A percentile compares a stretch with the other conserved stretches of the same genome.
Evolutionary conservation across 2,888 invertebrate species (phyloP).

Genomic region (Drosophila cognata): DNA sequence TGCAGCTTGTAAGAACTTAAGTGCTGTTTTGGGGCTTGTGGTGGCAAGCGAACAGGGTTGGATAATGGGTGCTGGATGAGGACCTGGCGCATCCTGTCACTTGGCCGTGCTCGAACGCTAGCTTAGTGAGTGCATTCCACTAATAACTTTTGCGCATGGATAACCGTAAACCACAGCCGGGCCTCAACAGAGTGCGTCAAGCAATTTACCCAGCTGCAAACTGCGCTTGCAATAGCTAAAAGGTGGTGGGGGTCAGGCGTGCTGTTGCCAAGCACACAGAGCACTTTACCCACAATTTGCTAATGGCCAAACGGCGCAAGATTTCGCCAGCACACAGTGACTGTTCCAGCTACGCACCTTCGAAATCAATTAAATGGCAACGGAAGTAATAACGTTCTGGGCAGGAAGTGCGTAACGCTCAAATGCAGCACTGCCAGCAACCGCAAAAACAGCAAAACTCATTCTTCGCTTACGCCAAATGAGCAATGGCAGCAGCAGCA

Average conservation of each 20-base stretch:
- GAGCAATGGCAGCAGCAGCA: conserved; percentile 38
- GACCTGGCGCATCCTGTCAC: conserved; percentile 21
- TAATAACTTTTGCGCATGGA: conserved; percentile 78
- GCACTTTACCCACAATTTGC: conserved; percentile 79
- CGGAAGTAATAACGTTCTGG: conserved; percentile 80
- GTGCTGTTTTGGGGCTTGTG: conserved; percentile 73
- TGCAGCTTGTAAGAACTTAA: conserved; percentile 70
- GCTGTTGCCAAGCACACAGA: conserved; percentile 49
- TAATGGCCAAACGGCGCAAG: conserved; percentile 68
- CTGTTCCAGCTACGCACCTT: conserved; percentile 62
- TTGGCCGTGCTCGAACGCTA: conserved; percentile 14
- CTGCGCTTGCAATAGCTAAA: conserved; percentile 27
- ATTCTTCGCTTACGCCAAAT: conserved; percentile 62
- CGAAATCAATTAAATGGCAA: conserved; percentile 80
- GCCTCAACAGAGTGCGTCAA: conserved; percentile 41
- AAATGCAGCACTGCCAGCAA: conserved; percentile 62
- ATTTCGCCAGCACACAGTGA: conserved; percentile 26
- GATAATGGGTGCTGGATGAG: background rate
- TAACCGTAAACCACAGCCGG: conserved; percentile 56
- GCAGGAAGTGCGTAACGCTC: conserved; percentile 77
- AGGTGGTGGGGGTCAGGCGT: conserved; percentile 9
- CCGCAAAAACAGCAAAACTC: conserved; percentile 71
- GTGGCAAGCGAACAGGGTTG: conserved; percentile 50
- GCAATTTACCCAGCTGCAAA: conserved; percentile 56
- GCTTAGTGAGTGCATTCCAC: conserved; percentile 64